A percentile compares a stretch with the other conserved stretches of the same genome.
Conservation (phyloP, 2,113 vertebrate genomes). For the Archilochus colubris region DNA sequence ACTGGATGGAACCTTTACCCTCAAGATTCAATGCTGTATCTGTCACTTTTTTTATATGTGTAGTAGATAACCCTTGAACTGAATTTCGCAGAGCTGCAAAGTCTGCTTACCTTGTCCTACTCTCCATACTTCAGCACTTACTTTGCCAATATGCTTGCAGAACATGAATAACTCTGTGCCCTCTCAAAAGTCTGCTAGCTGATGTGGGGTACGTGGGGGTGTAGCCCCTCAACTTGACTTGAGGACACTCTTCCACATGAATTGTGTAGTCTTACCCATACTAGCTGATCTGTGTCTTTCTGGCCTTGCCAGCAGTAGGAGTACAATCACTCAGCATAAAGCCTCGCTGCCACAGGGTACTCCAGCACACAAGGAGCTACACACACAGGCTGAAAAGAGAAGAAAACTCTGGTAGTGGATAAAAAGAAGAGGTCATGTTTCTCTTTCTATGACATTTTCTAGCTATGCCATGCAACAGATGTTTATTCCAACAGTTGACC, state of each 20-base stretch:
- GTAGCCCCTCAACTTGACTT: neutral
- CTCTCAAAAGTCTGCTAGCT: neutral
- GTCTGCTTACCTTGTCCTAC: neutral
- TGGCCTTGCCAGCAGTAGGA: neutral
- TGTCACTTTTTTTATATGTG: neutral
- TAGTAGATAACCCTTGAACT: neutral
- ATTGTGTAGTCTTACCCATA: neutral
- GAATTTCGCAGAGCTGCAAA: conserved; percentile 18
- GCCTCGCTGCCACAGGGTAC: neutral
- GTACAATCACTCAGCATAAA: neutral
- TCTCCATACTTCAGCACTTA: neutral
- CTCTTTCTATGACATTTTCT: neutral
- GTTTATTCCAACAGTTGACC: neutral
- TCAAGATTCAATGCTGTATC: conserved; percentile 10
- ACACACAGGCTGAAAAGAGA: neutral
- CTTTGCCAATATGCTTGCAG: neutral
- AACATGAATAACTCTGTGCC: neutral
- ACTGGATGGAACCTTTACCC: neutral
- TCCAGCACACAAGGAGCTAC: neutral
- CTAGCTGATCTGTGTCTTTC: neutral
- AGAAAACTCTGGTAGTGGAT: neutral
- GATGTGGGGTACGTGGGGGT: neutral
- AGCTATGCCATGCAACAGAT: neutral
- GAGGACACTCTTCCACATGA: neutral
- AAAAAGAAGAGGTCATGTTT: neutral